These are phyloP conservation scores for Sarcophaga bullata DNA, from an alignment of 1,140 invertebrate species.

Conservation along the genomic window DNA sequence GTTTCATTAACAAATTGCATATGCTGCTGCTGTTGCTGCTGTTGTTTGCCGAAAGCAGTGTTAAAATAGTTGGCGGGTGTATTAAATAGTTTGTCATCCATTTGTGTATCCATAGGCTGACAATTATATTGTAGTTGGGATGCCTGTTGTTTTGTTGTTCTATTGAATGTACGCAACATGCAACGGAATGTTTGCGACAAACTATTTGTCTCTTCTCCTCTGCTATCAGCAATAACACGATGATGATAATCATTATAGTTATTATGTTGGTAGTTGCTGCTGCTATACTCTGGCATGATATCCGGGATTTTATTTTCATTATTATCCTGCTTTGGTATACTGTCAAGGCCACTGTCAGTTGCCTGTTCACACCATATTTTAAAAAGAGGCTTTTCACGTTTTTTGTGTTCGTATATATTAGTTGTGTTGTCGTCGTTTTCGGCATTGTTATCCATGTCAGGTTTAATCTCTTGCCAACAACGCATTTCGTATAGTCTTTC, in stretches of 20 bases:
- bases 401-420: not conserved
- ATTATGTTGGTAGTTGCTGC: not conserved
- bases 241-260: not conserved
- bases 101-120: constrained; percentile 34
- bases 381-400: not conserved
- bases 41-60: not conserved
- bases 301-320: not conserved
- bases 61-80: not conserved
- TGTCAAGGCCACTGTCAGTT: not conserved
- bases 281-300: not conserved
- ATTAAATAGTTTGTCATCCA: not conserved
- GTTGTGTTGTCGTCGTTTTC: not conserved
- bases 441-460: not conserved
- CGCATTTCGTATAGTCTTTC: not conserved
- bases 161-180: constrained; percentile 51
- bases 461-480: not conserved
- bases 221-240: not conserved
- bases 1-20: constrained; percentile 8
- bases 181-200: constrained; percentile 57
- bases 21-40: constrained; percentile 29
- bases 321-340: not conserved
- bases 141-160: constrained; percentile 44
- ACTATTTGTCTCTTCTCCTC: not conserved
- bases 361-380: constrained; percentile 16
- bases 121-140: constrained; percentile 36